Conservation (phyloP, 2,113 vertebrate species). For the Poecile atricapillus region DNA sequence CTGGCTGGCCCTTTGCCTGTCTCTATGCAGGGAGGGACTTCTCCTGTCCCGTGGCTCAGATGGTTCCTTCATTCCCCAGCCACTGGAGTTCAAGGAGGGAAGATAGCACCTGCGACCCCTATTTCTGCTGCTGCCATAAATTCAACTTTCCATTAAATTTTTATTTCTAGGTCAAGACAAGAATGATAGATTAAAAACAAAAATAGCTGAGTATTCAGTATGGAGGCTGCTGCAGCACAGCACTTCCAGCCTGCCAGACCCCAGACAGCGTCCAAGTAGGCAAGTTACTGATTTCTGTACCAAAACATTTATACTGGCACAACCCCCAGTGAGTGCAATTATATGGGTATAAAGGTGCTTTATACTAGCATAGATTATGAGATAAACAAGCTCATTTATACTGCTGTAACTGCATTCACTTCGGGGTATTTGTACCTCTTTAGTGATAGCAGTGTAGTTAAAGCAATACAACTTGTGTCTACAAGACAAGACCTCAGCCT, state of each 20-base stretch:
- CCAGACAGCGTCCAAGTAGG: background rate
- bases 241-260: background rate
- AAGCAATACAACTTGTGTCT: conserved; percentile 14
- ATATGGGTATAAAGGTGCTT: conserved; percentile 32
- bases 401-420: background rate
- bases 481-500: background rate
- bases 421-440: background rate
- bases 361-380: conserved; percentile 9
- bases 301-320: conserved; percentile 46
- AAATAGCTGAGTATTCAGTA: background rate
- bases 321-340: background rate
- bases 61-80: background rate
- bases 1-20: background rate
- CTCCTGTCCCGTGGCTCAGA: accelerated
- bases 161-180: conserved; percentile 19
- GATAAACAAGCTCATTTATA: conserved; percentile 38
- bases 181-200: background rate
- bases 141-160: background rate
- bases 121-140: background rate
- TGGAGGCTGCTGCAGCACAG: background rate
- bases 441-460: background rate
- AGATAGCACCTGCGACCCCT: background rate
- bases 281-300: conserved; percentile 24
- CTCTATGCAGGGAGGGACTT: background rate
- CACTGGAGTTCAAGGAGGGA: background rate